phyloP scores from a whole-genome alignment of 2,797 vertebrate genomes.

The Pipistrellus pipistrellus region DNA sequence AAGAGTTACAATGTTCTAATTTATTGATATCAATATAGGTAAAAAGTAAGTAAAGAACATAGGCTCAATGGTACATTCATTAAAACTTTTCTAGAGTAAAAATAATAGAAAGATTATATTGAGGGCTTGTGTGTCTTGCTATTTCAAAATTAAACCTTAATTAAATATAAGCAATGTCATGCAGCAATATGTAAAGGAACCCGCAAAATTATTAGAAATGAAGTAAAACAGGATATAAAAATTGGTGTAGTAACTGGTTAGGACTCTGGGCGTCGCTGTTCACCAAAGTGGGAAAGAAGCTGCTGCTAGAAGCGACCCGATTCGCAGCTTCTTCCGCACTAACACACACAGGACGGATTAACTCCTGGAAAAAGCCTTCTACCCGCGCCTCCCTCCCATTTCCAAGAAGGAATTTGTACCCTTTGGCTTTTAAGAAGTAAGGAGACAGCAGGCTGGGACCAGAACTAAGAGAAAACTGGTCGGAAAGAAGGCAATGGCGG shows the following conservation, averaged over 20 bases:
- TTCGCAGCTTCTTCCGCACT: slow-evolving; percentile 35
- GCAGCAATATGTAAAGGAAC: background rate
- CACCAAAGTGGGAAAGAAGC: slow-evolving; percentile 76
- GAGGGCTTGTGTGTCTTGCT: background rate
- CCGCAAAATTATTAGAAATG: slow-evolving; percentile 58
- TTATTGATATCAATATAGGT: background rate
- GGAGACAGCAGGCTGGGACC: slow-evolving; percentile 1
- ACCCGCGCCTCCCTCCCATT: background rate
- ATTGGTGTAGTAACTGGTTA: slow-evolving; percentile 82
- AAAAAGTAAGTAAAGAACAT: slow-evolving; percentile 39
- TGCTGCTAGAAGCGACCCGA: background rate
- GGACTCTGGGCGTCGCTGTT: slow-evolving; percentile 86
- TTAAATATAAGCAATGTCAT: background rate
- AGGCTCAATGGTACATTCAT: slow-evolving; percentile 1
- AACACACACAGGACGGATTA: background rate
- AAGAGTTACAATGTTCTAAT: slow-evolving; percentile 26
- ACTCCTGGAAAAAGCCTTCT: background rate
- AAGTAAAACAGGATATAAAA: slow-evolving; percentile 34
- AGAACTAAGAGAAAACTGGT: background rate
- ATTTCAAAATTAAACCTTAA: slow-evolving; percentile 32
- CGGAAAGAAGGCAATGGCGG: slow-evolving; percentile 68
- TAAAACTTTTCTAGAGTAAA: slow-evolving; percentile 46
- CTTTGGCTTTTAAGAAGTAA: slow-evolving; percentile 27
- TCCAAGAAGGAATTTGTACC: background rate
- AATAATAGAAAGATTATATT: slow-evolving; percentile 40